Evolutionary conservation across 1,140 invertebrate species (phyloP).

Genomic region (Drosophila leontia): DNA sequence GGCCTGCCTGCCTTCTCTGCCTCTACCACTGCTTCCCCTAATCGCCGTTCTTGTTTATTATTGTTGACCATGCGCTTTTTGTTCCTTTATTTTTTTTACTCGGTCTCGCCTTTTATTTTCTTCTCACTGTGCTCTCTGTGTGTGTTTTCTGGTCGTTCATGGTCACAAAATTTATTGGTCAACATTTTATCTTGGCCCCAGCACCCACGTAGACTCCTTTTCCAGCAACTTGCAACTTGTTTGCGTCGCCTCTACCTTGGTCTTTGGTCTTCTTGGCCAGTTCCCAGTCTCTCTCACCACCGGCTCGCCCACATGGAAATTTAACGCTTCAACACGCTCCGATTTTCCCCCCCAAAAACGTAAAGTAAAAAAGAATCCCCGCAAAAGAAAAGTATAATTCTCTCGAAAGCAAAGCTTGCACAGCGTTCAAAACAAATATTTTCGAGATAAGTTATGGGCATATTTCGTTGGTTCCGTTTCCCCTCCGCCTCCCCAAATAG

Average conservation of each 20-base stretch:
- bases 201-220: constrained; percentile 41
- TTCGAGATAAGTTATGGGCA: constrained; percentile 65
- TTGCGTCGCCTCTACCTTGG: constrained; percentile 28
- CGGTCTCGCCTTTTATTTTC: constrained; percentile 35
- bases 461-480: constrained; percentile 46
- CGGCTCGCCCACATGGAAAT: constrained; percentile 69
- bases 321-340: constrained; percentile 74
- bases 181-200: constrained; percentile 71
- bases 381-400: constrained; percentile 18
- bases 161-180: constrained; percentile 78
- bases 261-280: constrained; percentile 14
- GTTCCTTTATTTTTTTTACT: constrained; percentile 34
- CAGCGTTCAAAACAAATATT: constrained; percentile 51
- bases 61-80: constrained; percentile 49
- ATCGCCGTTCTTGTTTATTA: constrained; percentile 59
- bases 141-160: constrained; percentile 55
- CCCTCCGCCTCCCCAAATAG: constrained; percentile 9
- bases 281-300: constrained; percentile 5
- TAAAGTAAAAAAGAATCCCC: constrained; percentile 32
- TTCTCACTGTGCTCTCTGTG: constrained; percentile 8
- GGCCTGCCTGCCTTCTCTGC: constrained; percentile 2
- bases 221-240: constrained; percentile 60
- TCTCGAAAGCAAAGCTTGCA: constrained; percentile 17
- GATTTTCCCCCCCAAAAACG: constrained; percentile 40
- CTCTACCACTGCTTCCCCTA: constrained; percentile 2